Evolutionary conservation across 2,113 vertebrate species (phyloP).

Genomic region (human): DNA sequence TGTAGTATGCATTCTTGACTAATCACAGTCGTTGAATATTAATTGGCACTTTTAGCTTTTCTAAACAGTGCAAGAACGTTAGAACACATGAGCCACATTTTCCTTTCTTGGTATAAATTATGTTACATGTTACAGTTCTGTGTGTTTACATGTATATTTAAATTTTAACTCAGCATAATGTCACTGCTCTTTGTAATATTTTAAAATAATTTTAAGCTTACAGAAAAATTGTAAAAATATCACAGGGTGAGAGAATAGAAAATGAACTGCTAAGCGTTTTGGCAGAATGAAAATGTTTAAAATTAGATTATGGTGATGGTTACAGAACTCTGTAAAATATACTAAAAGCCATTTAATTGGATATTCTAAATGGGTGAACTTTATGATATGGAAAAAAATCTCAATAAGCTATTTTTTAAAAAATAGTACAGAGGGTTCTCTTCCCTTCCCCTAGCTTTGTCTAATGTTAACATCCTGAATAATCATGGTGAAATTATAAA

Average conservation of each 20-base stretch:
- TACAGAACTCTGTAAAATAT: neutral
- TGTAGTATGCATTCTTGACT: neutral
- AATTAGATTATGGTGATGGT: neutral
- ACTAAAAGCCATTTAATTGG: neutral
- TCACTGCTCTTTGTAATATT: neutral
- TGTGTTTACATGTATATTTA: neutral
- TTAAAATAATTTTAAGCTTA: constrained; percentile 28
- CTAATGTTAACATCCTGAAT: neutral
- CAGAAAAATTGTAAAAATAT: constrained; percentile 1
- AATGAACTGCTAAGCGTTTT: neutral
- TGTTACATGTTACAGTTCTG: neutral
- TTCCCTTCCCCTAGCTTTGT: neutral
- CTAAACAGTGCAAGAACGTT: neutral
- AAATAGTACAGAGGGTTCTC: neutral
- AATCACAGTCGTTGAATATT: neutral
- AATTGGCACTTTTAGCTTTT: neutral
- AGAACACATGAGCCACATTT: neutral
- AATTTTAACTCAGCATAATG: neutral
- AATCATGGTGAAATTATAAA: neutral
- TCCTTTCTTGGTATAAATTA: neutral
- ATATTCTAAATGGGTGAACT: neutral
- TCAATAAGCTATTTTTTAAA: neutral
- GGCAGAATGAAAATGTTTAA: neutral
- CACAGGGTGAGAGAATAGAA: neutral
- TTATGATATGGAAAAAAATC: neutral